Evolutionary conservation across 2,888 invertebrate species (phyloP).

Genomic region (Cactoblastis cactorum): DNA sequence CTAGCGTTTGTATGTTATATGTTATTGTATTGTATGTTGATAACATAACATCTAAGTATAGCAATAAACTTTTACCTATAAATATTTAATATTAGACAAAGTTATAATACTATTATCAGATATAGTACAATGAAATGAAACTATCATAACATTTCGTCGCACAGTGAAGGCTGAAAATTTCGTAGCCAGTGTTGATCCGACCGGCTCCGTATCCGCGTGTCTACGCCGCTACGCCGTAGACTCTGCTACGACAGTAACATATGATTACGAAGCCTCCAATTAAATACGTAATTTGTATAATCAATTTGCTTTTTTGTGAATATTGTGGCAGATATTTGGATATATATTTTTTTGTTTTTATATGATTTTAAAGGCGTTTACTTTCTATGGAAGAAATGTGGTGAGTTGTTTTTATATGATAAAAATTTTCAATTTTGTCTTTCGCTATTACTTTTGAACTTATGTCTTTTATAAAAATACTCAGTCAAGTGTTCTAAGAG

Average conservation of each 20-base stretch:
- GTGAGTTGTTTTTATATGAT: no score
- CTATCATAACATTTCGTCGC: background rate
- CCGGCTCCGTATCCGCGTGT: constrained; percentile 46
- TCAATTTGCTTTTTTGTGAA: background rate
- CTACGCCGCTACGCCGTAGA: constrained; percentile 36
- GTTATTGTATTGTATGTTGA: no score
- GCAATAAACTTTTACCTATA: no score
- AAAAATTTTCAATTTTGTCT: no score
- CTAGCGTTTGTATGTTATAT: no score
- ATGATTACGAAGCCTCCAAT: background rate
- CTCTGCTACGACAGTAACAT: constrained; percentile 24
- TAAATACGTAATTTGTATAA: background rate
- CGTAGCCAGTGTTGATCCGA: constrained; percentile 34
- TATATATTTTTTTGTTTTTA: background rate
- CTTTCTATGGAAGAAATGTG: no score
- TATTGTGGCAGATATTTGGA: background rate
- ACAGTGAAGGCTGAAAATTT: background rate
- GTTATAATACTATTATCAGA: no score
- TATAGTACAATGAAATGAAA: background rate
- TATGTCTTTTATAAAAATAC: no score
- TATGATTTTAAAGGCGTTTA: background rate
- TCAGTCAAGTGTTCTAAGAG: no score
- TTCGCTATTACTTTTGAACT: no score
- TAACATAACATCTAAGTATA: no score
- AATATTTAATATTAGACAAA: no score